Base-by-base conservation (phyloP, 2,888 invertebrate genomes). In the Ophioninae sp. region DNA sequence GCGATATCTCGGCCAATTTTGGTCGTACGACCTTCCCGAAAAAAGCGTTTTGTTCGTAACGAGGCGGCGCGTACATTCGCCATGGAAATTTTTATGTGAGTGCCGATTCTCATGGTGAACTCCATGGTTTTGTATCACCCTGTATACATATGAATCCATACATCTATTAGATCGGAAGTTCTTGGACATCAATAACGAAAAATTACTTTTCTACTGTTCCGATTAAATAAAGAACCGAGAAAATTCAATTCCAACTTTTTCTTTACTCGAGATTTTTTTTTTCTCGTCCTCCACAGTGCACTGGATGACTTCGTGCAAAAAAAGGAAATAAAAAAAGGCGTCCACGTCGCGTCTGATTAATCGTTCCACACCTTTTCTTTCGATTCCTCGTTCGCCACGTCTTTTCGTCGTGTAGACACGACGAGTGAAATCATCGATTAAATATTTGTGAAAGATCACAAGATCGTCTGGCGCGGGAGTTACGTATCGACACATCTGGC, bases 181-280 rank as follows among this genome's bases (percentile, higher is more conserved):
- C 69, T 10, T 50, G 73, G 44, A 62, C 39, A 50, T 59, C 83
- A 83, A 80, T 74, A 73, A 77, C 59, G 69, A 80, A 80, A 69
- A 77, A 83, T 83, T 77, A 76, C 68, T 39, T 57, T 10, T 56
- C 72, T 20, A 80, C 80, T 83, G 80, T 83, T 77, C 69, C 83
- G 80, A 67, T 64, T 44, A 61, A 77, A 77, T 68, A 74, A 81
- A 50, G 61, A 2, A 59, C 21, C 39, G 62, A 69, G 65, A 67
- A 56, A 37, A 59, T 67, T 77, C 83, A 68, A 77, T 57, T 7
- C 61, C 37, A 17, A 17, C 13, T 62, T 70, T 20, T 5, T 39
- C 20, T 21, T 20, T n/a, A 0, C 8, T 59, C 6, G 44, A 39
- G 6, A 17, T 70, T 7, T 37, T 57, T 57, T 76, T 65, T 74